Evolutionary conservation across 2,888 invertebrate species (phyloP).

Genomic region (Hymenopus coronatus): DNA sequence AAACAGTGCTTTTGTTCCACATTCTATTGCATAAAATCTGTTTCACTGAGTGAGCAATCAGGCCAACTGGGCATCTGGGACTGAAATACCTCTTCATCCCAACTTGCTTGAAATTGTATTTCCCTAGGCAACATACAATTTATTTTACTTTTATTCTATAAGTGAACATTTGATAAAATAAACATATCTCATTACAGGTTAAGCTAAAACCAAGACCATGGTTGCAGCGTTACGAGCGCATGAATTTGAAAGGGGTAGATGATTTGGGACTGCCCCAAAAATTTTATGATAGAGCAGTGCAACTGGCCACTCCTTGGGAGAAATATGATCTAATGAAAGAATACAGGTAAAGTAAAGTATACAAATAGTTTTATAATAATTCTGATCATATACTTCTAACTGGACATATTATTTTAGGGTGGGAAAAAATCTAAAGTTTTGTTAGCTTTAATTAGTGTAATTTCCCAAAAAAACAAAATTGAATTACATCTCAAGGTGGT

Average conservation of each 20-base stretch:
- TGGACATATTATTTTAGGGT: conserved; percentile 4
- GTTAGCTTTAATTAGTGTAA: not conserved
- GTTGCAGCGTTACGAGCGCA: conserved; percentile 85
- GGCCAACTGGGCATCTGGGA: too few species aligned
- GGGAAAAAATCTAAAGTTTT: conserved; percentile 3
- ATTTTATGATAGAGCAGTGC: conserved; percentile 51
- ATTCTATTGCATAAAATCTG: too few species aligned
- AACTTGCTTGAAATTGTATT: too few species aligned
- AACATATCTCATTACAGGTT: conserved; percentile 50
- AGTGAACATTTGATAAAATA: not conserved
- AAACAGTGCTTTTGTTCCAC: too few species aligned
- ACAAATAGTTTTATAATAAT: not conserved
- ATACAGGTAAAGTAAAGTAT: conserved; percentile 62
- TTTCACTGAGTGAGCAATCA: too few species aligned
- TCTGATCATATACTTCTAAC: not conserved
- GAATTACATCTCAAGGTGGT: too few species aligned
- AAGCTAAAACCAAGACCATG: conserved; percentile 80
- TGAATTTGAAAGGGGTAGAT: conserved; percentile 70
- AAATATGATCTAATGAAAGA: conserved; percentile 92
- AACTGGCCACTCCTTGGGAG: conserved; percentile 71
- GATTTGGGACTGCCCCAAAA: conserved; percentile 51
- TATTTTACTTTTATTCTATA: too few species aligned
- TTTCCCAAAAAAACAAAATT: too few species aligned
- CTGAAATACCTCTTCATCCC: too few species aligned
- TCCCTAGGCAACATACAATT: too few species aligned